phyloP scores from a whole-genome alignment of 2,113 vertebrate genomes.

The Pteruthius melanotis region DNA sequence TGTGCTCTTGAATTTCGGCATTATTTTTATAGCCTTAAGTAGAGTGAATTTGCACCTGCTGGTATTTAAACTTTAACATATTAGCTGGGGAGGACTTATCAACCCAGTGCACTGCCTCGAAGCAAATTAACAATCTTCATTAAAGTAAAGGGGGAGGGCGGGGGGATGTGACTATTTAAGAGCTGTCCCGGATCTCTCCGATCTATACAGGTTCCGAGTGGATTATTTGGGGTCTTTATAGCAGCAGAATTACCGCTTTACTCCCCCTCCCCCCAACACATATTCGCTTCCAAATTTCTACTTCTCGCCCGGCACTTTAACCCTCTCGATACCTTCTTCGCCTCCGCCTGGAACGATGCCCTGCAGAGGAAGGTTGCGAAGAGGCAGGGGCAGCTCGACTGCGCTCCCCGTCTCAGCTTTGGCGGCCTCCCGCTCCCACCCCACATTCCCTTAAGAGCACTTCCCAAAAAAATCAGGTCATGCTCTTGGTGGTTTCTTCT shows the following conservation, averaged over 20 bases:
- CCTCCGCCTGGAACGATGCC: not conserved
- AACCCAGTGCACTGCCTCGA: not conserved
- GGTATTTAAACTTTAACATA: constrained; percentile 47
- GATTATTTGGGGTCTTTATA: not conserved
- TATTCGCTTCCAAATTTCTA: constrained; percentile 7
- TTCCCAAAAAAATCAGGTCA: not conserved
- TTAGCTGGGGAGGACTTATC: constrained; percentile 35
- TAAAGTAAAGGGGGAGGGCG: not conserved
- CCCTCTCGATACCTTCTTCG: not conserved
- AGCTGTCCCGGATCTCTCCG: not conserved
- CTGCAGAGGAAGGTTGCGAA: not conserved
- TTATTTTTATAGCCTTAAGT: constrained; percentile 23
- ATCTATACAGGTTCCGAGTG: not conserved
- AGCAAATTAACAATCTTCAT: constrained; percentile 32
- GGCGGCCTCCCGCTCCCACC: not conserved
- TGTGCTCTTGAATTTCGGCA: constrained; percentile 25
- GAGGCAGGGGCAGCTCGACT: not conserved
- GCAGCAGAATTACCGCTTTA: not conserved
- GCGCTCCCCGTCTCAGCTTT: not conserved
- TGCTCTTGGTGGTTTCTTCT: not conserved
- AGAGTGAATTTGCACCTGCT: constrained; percentile 47
- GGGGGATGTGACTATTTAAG: not conserved
- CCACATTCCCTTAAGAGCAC: not conserved
- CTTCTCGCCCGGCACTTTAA: not conserved
- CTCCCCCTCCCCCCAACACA: not conserved